Evolutionary conservation across 2,113 vertebrate genomes (phyloP).

Genomic region (Patagioenas fasciata): DNA sequence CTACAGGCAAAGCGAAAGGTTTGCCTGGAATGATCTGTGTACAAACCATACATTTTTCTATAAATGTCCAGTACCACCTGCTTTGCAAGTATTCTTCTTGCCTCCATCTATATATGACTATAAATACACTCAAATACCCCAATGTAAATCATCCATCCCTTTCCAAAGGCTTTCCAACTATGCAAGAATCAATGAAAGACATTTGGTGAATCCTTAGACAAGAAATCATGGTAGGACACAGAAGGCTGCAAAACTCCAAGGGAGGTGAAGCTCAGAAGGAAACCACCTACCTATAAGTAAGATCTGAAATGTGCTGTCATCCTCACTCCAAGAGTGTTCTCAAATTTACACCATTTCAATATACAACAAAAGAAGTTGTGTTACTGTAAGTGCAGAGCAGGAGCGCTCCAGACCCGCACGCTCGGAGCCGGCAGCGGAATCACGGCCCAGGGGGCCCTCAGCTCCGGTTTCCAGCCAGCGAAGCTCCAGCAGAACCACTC

Average conservation of each 20-base stretch:
- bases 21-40: neutral
- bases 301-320: accelerated
- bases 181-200: neutral
- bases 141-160: neutral
- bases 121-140: neutral
- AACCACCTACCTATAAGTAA: neutral
- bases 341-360: neutral
- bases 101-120: neutral
- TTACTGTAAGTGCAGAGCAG: neutral
- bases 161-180: neutral
- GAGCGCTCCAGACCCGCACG: neutral
- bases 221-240: neutral
- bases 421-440: neutral
- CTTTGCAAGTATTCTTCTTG: neutral
- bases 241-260: neutral
- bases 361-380: neutral
- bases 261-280: neutral
- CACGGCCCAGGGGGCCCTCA: accelerated
- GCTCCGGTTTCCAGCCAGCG: accelerated
- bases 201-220: neutral
- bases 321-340: neutral
- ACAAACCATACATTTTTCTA: neutral
- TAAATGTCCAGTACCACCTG: neutral
- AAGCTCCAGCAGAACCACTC: neutral
- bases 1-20: neutral